Conservation (phyloP, 2,113 vertebrate species). For the Sinocyclocheilus anshuiensis region DNA sequence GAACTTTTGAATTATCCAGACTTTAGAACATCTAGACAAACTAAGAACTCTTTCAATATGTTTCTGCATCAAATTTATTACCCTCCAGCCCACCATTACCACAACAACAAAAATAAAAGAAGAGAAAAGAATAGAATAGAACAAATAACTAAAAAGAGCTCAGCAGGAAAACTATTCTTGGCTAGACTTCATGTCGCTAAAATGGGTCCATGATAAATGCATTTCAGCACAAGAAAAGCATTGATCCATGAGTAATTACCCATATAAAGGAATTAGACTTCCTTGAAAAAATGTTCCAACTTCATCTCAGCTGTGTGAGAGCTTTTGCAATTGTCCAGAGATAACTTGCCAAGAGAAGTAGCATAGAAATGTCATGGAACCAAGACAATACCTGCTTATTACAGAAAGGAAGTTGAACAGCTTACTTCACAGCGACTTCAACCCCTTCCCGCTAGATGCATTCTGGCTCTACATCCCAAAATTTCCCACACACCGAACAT, state of each 20-base stretch:
- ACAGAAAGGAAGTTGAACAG: conserved; percentile 20
- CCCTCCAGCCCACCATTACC: not conserved
- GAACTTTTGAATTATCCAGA: not conserved
- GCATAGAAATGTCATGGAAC: conserved; percentile 21
- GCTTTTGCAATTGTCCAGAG: conserved; percentile 9
- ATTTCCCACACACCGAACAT: conserved; percentile 17
- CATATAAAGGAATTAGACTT: conserved; percentile 23
- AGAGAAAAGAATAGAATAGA: not conserved
- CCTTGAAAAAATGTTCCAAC: not conserved
- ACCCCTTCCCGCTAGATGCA: conserved; percentile 4
- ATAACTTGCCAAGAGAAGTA: conserved; percentile 10
- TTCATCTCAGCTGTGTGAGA: conserved; percentile 8
- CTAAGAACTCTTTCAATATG: not conserved
- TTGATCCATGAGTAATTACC: conserved; percentile 41
- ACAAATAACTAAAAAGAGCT: conserved; percentile 5
- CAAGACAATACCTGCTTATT: conserved; percentile 5
- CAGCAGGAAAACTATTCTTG: conserved; percentile 30
- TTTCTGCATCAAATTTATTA: not conserved
- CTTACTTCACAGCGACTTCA: conserved; percentile 15
- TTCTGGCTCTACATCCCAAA: conserved; percentile 20
- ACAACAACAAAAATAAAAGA: not conserved
- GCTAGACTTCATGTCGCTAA: conserved; percentile 22
- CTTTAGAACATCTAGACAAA: not conserved
- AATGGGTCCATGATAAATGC: conserved; percentile 38
- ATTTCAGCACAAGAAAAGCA: conserved; percentile 32